Evolutionary conservation across 2,113 vertebrate species (phyloP).

Genomic region (Ctenomys sociabilis): DNA sequence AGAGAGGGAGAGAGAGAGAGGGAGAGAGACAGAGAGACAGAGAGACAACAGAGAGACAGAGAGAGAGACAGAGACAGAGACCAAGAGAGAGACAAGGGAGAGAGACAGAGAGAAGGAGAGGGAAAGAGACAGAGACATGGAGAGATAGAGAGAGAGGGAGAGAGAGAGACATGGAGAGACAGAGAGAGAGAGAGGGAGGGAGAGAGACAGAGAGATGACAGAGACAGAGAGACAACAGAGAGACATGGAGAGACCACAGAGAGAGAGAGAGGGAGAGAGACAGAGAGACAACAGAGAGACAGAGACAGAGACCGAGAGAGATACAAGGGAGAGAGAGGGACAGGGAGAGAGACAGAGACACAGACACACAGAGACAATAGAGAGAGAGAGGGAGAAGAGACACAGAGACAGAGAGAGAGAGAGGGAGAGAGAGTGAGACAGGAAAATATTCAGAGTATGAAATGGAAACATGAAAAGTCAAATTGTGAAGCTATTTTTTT

Average conservation of each 20-base stretch:
- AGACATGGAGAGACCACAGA: background rate
- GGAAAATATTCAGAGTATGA: background rate
- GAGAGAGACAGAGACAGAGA: rapidly evolving
- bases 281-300: rapidly evolving
- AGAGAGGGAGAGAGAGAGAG: background rate
- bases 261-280: rapidly evolving
- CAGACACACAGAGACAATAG: no score
- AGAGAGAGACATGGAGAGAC: background rate
- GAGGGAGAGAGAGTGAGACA: background rate
- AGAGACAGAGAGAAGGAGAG: background rate
- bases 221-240: background rate
- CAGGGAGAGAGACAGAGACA: rapidly evolving
- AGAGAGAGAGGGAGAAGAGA: background rate
- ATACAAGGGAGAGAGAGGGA: rapidly evolving
- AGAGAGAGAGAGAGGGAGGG: rapidly evolving
- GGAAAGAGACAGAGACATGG: rapidly evolving
- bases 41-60: rapidly evolving
- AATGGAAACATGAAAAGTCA: background rate
- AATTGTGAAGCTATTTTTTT: slow-evolving; percentile 8
- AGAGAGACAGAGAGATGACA: rapidly evolving
- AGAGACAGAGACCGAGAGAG: background rate
- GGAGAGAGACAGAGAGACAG: background rate
- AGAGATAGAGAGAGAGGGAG: background rate
- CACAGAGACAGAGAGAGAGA: background rate
- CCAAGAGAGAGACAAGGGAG: background rate